Conservation (phyloP, 2,797 vertebrate species). For the Yasuhikotakia modesta region DNA sequence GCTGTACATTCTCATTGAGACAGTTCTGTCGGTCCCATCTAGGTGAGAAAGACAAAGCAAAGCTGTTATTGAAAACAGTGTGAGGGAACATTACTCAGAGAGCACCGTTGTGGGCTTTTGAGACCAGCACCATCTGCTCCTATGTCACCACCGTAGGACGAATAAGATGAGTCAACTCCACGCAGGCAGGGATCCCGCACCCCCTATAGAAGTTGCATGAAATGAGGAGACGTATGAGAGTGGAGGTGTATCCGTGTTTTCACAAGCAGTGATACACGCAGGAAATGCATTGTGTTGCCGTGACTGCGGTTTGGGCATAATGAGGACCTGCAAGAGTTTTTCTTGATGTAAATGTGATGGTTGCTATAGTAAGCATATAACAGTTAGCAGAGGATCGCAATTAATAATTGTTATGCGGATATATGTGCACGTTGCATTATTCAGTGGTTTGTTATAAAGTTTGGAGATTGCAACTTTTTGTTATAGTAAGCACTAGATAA, state of each 20-base stretch:
- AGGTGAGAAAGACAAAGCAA: conserved; percentile 39
- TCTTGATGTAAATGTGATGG: conserved; percentile 12
- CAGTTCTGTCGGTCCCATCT: conserved; percentile 12
- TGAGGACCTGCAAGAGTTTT: conserved; percentile 16
- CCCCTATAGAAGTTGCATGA: conserved; percentile 33
- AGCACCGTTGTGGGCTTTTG: conserved; percentile 54
- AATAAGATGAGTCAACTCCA: conserved; percentile 31
- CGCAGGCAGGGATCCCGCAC: conserved; percentile 20
- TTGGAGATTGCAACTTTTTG: background rate
- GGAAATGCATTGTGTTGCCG: background rate
- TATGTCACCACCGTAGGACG: conserved; percentile 50
- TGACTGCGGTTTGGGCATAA: conserved; percentile 18
- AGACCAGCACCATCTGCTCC: conserved; percentile 63
- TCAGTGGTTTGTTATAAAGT: conserved; percentile 14
- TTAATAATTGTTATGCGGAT: conserved; percentile 19
- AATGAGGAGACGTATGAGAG: conserved; percentile 25
- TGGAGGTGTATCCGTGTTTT: conserved; percentile 32
- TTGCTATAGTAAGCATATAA: conserved; percentile 4
- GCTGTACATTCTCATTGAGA: conserved; percentile 40
- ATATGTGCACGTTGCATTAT: conserved; percentile 23
- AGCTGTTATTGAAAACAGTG: conserved; percentile 60
- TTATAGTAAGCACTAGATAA: conserved; percentile 4
- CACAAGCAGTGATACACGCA: background rate
- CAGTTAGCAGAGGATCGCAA: background rate
- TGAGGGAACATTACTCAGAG: conserved; percentile 61